Base-by-base conservation (phyloP, 2,888 invertebrate genomes). In the Aelia acuminata region DNA sequence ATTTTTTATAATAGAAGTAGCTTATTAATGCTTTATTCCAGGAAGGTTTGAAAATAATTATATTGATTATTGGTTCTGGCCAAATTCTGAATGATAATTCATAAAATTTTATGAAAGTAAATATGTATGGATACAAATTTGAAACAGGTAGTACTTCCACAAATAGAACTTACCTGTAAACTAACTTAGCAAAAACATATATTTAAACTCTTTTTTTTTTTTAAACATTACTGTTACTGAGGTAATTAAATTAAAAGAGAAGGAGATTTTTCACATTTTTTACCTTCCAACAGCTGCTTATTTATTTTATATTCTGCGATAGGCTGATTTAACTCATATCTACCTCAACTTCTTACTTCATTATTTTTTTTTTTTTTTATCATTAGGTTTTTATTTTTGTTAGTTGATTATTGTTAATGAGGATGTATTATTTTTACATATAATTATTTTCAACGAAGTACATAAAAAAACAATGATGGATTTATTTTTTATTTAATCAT, bases 81-180 rank as follows among this genome's bases (percentile, higher is more conserved):
- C 57, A 57, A 13, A 57, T 26, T 26, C 26, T 57, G 18, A n/a
- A 26, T 13, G 11, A 57, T 3, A 13, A 57, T 26, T 13, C 13
- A 53, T 53, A 53, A 20, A n/a, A n/a, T n/a, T 2, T 13, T 57
- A 26, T 3, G 26, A 13, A 18, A n/a, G 13, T 22, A 22, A 13
- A 63, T 13, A 31, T 18, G 31, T 18, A 63, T 63, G 31, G 0
- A 31, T 63, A 35, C 63, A 31, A 31, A 31, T 63, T 63, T 43
- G 11, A 43, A 43, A 43, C 80, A 80, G 80, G 80, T 80, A 80
- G 80, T 80, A 80, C n/a, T 80, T 13, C 80, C 43, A n/a, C 5
- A 11, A 80, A 80, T 80, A 80, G 80, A 80, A 80, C 80, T 80
- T 80, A 80, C 80, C 80, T 80, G 80, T 80, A 43, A 80, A n/a